Conservation (phyloP, 1,140 invertebrate genomes). For the Cardiocondyla obscurior region DNA sequence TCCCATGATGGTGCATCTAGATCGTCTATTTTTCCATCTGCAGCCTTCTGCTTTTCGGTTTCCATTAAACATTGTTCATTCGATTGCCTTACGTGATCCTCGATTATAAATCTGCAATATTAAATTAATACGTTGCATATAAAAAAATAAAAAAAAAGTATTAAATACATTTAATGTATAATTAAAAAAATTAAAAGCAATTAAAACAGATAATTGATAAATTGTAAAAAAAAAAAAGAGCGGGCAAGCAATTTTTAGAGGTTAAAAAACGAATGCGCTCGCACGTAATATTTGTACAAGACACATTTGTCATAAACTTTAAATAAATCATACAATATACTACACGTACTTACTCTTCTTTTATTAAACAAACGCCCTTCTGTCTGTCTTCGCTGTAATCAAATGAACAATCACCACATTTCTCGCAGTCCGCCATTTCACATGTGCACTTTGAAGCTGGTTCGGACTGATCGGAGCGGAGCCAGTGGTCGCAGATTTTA, state of each 20-base stretch:
- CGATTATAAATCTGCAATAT: slow-evolving; percentile 80
- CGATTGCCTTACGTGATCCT: slow-evolving; percentile 78
- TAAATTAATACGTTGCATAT: neutral
- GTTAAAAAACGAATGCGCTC: slow-evolving; percentile 19
- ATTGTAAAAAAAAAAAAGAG: neutral
- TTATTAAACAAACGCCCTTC: slow-evolving; percentile 85
- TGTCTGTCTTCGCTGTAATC: slow-evolving; percentile 74
- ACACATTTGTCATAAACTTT: neutral
- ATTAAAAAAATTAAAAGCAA: too few species aligned
- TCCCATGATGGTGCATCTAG: slow-evolving; percentile 57
- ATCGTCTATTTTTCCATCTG: slow-evolving; percentile 72
- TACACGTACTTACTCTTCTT: slow-evolving; percentile 84
- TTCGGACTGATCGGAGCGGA: too few species aligned
- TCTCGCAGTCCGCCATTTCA: slow-evolving; percentile 65
- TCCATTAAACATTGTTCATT: slow-evolving; percentile 80
- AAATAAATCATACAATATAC: neutral
- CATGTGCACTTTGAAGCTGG: neutral
- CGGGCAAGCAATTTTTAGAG: slow-evolving; percentile 27
- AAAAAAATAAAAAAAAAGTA: slow-evolving; percentile 43
- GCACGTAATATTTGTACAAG: neutral
- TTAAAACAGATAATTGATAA: neutral
- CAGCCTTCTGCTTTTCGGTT: slow-evolving; percentile 81
- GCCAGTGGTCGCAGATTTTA: too few species aligned
- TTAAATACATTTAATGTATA: neutral
- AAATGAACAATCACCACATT: slow-evolving; percentile 66